These are phyloP conservation scores for Drosophila flavopinicola DNA, from an alignment of 2,888 invertebrate species.

Conservation along the genomic window DNA sequence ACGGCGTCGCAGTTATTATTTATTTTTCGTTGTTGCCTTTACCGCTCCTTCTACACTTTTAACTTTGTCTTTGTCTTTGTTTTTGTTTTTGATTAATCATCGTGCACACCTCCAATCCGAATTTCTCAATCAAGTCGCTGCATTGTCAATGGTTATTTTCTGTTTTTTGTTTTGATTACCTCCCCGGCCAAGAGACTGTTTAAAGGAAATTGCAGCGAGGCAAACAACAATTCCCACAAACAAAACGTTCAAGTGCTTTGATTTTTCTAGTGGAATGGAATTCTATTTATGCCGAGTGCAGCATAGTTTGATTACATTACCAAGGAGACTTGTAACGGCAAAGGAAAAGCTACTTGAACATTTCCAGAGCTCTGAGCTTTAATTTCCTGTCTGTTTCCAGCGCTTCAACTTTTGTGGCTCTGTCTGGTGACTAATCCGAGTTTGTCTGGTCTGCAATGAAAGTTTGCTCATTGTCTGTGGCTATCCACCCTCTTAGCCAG, in stretches of 20 bases:
- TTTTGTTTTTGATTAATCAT: constrained; percentile 68
- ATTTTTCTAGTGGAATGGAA: neutral
- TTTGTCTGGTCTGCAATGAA: constrained; percentile 8
- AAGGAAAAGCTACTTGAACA: constrained; percentile 16
- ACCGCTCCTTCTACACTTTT: constrained; percentile 22
- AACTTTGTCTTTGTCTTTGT: constrained; percentile 4
- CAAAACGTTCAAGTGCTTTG: constrained; percentile 40
- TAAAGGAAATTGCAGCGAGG: constrained; percentile 41
- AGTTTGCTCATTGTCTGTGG: constrained; percentile 21
- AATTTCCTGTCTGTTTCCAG: constrained; percentile 29
- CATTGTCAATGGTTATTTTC: constrained; percentile 42
- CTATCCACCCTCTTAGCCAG: constrained; percentile 28
- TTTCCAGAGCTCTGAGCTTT: constrained; percentile 5
- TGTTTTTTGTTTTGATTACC: constrained; percentile 41
- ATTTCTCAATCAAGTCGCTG: constrained; percentile 62
- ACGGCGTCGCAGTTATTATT: constrained; percentile 45
- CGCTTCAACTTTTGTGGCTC: neutral
- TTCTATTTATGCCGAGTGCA: neutral
- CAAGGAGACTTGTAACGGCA: neutral
- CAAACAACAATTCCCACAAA: constrained; percentile 23
- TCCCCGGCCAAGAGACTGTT: constrained; percentile 31
- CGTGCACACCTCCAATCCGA: constrained; percentile 34
- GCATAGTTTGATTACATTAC: neutral
- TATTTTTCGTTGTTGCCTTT: constrained; percentile 43
- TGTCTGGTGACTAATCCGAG: constrained; percentile 48